phyloP scores from a whole-genome alignment of 2,888 invertebrate genomes.

The Meta bourneti region DNA sequence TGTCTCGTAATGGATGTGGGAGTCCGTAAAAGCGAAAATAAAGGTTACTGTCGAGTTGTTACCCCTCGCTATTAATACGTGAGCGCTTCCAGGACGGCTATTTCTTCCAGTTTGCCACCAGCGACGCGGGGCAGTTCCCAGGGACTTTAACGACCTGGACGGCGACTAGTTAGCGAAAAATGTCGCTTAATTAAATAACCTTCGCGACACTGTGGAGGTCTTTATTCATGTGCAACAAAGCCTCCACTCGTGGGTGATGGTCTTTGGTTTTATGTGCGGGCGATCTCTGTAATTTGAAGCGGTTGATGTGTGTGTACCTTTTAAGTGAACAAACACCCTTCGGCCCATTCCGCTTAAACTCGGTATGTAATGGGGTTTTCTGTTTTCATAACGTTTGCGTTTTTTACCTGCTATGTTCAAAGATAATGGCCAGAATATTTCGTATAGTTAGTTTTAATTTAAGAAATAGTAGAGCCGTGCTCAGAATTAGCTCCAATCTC shows the following conservation, averaged over 20 bases:
- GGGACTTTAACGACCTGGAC: conserved; percentile 17
- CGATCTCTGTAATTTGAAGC: not conserved
- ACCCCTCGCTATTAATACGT: conserved; percentile 25
- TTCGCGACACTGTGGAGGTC: too few relatives aligned
- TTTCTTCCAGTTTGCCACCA: not conserved
- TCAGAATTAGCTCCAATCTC: too few relatives aligned
- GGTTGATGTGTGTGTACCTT: not conserved
- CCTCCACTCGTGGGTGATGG: not conserved
- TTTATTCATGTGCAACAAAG: too few relatives aligned
- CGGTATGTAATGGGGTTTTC: too few relatives aligned
- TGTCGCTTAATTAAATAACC: not conserved
- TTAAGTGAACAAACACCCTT: not conserved
- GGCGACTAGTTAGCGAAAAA: not conserved
- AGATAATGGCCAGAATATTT: too few relatives aligned
- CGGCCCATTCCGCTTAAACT: too few relatives aligned
- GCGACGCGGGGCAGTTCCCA: not conserved
- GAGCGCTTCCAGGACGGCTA: conserved; percentile 7
- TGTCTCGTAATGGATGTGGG: conserved; percentile 28
- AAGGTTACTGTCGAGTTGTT: conserved; percentile 35
- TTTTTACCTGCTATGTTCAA: too few relatives aligned
- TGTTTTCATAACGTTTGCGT: too few relatives aligned
- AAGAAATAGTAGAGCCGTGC: too few relatives aligned
- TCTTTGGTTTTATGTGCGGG: not conserved
- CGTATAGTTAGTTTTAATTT: too few relatives aligned
- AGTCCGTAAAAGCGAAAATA: conserved; percentile 50